A percentile compares a stretch with the other conserved stretches of the same genome.
phyloP scores from a whole-genome alignment of 2,113 vertebrate genomes.

The Arenaria interpres region DNA sequence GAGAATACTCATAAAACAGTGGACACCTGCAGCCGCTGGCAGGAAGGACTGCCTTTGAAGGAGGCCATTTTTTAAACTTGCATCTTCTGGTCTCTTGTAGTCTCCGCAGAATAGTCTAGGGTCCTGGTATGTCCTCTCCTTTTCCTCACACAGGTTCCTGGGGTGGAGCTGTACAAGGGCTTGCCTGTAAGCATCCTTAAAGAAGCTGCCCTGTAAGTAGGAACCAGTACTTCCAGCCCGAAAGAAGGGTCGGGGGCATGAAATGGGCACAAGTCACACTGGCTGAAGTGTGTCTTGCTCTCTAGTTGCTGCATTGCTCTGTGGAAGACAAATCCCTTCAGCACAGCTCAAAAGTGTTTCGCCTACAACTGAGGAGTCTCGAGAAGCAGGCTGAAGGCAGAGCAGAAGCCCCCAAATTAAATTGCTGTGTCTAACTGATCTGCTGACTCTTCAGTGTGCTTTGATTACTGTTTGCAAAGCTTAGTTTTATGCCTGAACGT shows the following conservation, averaged over 20 bases:
- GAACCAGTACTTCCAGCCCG: neutral
- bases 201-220: neutral
- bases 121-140: neutral
- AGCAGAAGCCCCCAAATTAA: neutral
- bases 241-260: rapidly evolving
- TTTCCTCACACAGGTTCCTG: neutral
- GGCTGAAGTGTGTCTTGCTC: neutral
- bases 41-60: neutral
- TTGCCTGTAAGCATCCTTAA: neutral
- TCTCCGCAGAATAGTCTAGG: neutral
- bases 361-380: neutral
- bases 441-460: neutral
- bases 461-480: neutral
- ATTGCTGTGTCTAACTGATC: neutral
- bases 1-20: rapidly evolving
- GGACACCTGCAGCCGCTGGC: neutral
- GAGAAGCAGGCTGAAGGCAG: neutral
- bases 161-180: neutral
- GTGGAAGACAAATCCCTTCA: neutral
- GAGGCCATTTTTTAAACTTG: neutral
- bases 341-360: neutral
- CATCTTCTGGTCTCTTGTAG: neutral
- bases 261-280: neutral
- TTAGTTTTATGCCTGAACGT: neutral
- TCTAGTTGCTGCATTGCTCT: neutral